Evolutionary conservation across 92 coral and sea anemone genomes (phyloP), one percentile per base, ranked within the genome.

Genomic region (Ricordea florida): DNA sequence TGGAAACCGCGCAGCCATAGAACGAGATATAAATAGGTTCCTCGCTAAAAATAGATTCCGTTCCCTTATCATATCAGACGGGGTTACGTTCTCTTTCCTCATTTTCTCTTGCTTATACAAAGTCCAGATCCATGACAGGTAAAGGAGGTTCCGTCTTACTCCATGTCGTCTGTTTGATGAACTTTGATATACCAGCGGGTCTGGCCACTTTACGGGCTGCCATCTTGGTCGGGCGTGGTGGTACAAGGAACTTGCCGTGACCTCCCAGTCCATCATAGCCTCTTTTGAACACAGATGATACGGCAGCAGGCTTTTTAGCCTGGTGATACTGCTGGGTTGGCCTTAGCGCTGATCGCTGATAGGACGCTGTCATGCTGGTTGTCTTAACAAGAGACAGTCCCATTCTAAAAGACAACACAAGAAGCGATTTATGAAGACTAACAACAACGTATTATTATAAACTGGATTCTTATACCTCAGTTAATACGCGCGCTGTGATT

Each of bases 181-280:
- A 85, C 42, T 71, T 85, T 9, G 92, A 86, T 74, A 86, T 74
- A 8, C 73, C 84, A 27, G 36, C 61, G 10, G 92, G 92, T 29
- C 83, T 65, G 34, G 87, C 75, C 21, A 86, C 88, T 62, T 81
- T 86, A 46, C 73, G 66, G 5, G 61, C 22, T n/a, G 66, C 82
- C 41, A 50, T 42, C 34, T 75, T 66, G 32, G 37, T 42, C 32
- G 83, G 74, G 60, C 79, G 74, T 29, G 62, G 43, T 15, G 92
- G 88, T 32, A 79, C 79, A 28, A 75, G 44, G 38, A 86, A 86
- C 61, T 81, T 74, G 11, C 68, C 56, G 29, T 86, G 92, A 1
- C 92, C 92, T 22, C 92, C 92, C 16, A 86, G 28, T 4, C 92
- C 92, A 68, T 86, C 84, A 46, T 81, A 86, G 2, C 92, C 92